Conservation (phyloP, 2,113 vertebrate genomes). For the Silurus asotus region DNA sequence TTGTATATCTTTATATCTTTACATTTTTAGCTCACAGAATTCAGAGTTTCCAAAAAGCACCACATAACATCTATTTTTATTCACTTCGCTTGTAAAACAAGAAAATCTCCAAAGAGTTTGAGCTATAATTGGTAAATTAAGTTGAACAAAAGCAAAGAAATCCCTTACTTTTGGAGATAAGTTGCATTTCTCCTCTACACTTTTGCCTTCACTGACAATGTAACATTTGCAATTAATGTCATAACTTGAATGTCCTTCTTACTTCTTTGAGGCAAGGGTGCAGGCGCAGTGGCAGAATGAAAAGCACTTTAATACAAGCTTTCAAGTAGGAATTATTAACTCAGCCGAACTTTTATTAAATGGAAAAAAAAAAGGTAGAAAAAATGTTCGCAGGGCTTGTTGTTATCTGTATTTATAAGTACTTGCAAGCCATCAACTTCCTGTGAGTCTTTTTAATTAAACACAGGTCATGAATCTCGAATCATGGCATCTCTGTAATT, state of each 20-base stretch:
- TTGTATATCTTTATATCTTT: neutral
- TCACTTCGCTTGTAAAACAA: neutral
- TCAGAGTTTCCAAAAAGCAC: neutral
- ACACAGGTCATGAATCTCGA: conserved; percentile 45
- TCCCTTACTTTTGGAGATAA: neutral
- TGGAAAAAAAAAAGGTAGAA: neutral
- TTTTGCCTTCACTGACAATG: neutral
- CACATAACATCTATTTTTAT: neutral
- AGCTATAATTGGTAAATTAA: neutral
- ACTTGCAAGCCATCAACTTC: neutral
- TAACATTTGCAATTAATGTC: conserved; percentile 3
- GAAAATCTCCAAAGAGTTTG: neutral
- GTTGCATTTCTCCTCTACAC: neutral
- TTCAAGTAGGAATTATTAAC: neutral
- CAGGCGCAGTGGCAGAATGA: neutral
- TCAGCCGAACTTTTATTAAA: neutral
- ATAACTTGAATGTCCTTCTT: neutral
- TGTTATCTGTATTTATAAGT: conserved; percentile 25
- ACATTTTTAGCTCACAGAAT: neutral
- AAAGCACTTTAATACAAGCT: neutral
- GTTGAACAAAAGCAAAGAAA: neutral
- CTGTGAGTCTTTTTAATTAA: conserved; percentile 51
- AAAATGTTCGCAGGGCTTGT: neutral
- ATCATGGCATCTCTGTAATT: conserved; percentile 47
- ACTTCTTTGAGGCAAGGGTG: neutral